A percentile compares a stretch with the other conserved stretches of the same genome.
These are phyloP conservation scores for Anser cygnoides DNA, from an alignment of 2,113 vertebrate species.

Conservation along the genomic window DNA sequence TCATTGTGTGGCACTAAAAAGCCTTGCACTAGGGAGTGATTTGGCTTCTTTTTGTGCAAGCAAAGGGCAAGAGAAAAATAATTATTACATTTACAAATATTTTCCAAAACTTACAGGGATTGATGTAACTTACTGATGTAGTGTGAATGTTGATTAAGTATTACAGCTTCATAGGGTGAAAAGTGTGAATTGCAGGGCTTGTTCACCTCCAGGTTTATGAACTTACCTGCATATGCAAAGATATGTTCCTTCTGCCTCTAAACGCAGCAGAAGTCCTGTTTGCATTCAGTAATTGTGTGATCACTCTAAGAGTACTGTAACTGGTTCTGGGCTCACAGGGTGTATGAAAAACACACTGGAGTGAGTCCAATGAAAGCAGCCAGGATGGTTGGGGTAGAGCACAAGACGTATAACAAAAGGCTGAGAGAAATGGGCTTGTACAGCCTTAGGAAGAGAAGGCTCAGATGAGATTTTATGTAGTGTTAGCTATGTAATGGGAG, in stretches of 20 bases:
- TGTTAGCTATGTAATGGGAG: background rate
- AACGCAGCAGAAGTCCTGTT: background rate
- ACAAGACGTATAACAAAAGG: background rate
- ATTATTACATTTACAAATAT: background rate
- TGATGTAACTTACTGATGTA: background rate
- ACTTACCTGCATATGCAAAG: fast-evolving
- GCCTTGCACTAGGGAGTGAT: background rate
- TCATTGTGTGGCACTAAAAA: background rate
- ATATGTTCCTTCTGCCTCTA: fast-evolving
- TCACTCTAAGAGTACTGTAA: fast-evolving
- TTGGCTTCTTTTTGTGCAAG: background rate
- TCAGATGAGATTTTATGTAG: background rate
- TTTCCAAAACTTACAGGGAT: background rate
- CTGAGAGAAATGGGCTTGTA: background rate
- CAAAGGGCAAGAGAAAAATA: background rate
- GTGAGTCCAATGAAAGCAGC: background rate
- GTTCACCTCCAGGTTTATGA: background rate
- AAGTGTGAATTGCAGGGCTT: background rate
- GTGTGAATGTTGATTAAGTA: background rate
- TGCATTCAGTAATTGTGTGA: background rate
- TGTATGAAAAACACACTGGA: background rate
- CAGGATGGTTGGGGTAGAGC: background rate
- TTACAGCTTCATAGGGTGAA: background rate
- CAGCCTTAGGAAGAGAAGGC: background rate
- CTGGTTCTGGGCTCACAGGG: background rate